These are phyloP conservation scores for Sycobia sp. DNA, from an alignment of 1,140 invertebrate genomes.

Conservation along the genomic window DNA sequence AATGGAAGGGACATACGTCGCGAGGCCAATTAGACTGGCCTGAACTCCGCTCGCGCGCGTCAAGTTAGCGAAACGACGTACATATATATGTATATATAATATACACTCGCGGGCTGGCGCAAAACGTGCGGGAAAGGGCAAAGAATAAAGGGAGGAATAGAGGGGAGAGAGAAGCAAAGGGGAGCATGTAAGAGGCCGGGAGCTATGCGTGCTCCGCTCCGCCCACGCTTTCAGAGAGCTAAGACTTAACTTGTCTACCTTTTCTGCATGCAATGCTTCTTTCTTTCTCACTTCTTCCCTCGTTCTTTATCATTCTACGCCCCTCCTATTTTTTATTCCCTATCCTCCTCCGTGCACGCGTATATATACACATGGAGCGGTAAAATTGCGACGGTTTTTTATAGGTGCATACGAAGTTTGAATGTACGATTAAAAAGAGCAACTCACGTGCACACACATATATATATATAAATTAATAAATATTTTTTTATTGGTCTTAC, in stretches of 20 bases:
- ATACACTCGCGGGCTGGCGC: not conserved
- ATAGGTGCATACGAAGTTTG: too few relatives aligned
- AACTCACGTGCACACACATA: too few relatives aligned
- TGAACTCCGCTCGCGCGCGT: conserved; percentile 8
- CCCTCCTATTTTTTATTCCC: too few relatives aligned
- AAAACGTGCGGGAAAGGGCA: too few relatives aligned
- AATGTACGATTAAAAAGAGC: too few relatives aligned
- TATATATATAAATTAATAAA: too few relatives aligned
- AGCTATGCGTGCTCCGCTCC: conserved; percentile 62
- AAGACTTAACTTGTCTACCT: conserved; percentile 61
- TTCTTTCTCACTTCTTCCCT: too few relatives aligned
- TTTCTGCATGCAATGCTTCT: conserved; percentile 43
- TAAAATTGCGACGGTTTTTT: conserved; percentile 48
- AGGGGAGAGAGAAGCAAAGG: conserved; percentile 13
- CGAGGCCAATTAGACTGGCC: conserved; percentile 7
- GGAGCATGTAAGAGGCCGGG: conserved; percentile 56
- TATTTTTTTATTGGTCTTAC: too few relatives aligned
- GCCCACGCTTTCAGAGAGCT: conserved; percentile 61
- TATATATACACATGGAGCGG: conserved; percentile 53
- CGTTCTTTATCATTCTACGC: too few relatives aligned
- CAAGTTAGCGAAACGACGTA: conserved; percentile 9
- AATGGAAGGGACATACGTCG: conserved; percentile 25
- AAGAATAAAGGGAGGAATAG: too few relatives aligned
- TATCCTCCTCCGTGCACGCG: too few relatives aligned
- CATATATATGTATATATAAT: too few relatives aligned